phyloP scores from a whole-genome alignment of 2,797 vertebrate species.

The Spondyliosoma cantharus region DNA sequence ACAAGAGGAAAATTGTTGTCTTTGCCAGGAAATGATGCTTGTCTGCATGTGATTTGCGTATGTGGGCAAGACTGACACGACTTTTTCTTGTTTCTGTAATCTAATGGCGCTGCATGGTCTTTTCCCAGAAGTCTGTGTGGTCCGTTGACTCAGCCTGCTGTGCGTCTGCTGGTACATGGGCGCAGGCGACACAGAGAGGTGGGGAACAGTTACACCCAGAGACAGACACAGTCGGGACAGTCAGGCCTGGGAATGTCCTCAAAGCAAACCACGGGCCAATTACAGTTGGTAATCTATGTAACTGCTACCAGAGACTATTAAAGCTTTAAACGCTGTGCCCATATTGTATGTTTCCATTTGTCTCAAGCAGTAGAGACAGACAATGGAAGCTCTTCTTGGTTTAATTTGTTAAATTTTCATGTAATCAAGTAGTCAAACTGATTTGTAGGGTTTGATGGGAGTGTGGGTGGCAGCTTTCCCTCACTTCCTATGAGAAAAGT shows the following conservation, averaged over 20 bases:
- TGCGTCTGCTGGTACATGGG: conserved; percentile 52
- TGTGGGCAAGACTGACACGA: conserved; percentile 34
- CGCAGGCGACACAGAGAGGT: conserved; percentile 67
- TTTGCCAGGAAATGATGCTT: conserved; percentile 29
- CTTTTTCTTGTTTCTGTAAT: conserved; percentile 31
- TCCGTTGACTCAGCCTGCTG: conserved; percentile 66
- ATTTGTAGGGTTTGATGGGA: conserved; percentile 45
- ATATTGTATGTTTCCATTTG: conserved; percentile 38
- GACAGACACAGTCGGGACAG: conserved; percentile 65
- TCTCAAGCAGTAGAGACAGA: conserved; percentile 9
- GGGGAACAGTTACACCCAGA: conserved; percentile 76
- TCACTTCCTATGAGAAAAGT: conserved; percentile 15
- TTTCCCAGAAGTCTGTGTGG: conserved; percentile 74
- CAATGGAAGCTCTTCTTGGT: conserved; percentile 36
- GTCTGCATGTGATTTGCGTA: conserved; percentile 42
- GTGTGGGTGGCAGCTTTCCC: neutral
- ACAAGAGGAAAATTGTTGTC: conserved; percentile 8
- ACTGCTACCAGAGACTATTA: conserved; percentile 64
- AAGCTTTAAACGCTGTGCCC: conserved; percentile 35
- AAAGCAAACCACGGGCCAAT: conserved; percentile 66
- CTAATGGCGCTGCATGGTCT: conserved; percentile 43
- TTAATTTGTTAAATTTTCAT: conserved; percentile 40
- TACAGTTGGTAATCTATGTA: conserved; percentile 58
- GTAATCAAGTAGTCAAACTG: conserved; percentile 26
- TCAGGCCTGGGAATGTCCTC: conserved; percentile 67